Base-by-base conservation (phyloP, 2,888 invertebrate genomes). In the Hymenopus coronatus region DNA sequence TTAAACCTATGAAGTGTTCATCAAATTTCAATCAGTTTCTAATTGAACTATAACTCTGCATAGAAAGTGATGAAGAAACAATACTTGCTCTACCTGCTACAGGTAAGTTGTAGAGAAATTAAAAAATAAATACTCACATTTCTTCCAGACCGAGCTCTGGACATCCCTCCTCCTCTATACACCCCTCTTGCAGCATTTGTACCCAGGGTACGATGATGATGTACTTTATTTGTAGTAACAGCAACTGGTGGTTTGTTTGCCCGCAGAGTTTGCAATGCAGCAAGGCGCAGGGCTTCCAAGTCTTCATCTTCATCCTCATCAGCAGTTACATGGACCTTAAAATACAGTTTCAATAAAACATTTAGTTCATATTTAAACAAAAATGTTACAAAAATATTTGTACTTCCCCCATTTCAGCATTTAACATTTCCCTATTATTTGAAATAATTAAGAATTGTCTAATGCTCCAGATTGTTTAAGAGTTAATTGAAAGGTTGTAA, bases 241-340 rank as follows among this genome's bases (percentile, higher is more conserved):
- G 20, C 25, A 28, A 81, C 28, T 25, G 85, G n/a, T n/a, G 83
- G 46, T 28, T 84, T 84, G 87, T 92, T 93, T 7, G 91, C 90
- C 70, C 92, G 91, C 87, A 94, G 91, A 0, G 94, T 93, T 88
- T 94, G 93, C 83, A 94, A 92, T 25, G 94, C 94, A 86, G 94
- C 94, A 89, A 94, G 91, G 87, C 94, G 92, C 89, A 94, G 92
- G 46, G 93, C 93, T 91, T 94, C 94, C 90, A 94, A 91, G 91
- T 94, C 94, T 88, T 94, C 94, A 89, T 94, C 94, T 70, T 94
- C 94, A 25, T 94, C 94, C 4, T 94, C 93, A 7, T 92, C 92
- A 8, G 92, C 92, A 88, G 90, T 88, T n/a, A 46, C 30, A 27
- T 90, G 88, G 12, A 85, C 28, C 88, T 83, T n/a, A 82, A 88